A percentile compares a stretch with the other conserved stretches of the same genome.
These are phyloP conservation scores for Pomatorhinus ruficollis DNA, from an alignment of 2,113 vertebrate species.

Conservation along the genomic window DNA sequence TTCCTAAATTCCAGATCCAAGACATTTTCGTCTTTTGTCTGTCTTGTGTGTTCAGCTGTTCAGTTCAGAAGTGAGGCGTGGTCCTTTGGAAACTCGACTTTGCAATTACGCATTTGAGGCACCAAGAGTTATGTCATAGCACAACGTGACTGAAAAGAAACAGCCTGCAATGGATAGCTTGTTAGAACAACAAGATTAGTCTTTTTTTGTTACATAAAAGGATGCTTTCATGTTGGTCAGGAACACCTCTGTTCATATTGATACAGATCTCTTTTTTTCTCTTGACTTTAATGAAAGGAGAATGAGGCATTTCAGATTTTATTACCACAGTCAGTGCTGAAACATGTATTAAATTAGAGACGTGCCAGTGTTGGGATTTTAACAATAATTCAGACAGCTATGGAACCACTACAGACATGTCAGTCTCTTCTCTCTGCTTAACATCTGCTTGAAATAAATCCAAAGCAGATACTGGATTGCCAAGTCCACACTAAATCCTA, in stretches of 20 bases:
- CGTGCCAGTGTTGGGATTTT: background rate
- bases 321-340: background rate
- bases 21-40: background rate
- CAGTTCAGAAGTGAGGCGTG: background rate
- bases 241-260: background rate
- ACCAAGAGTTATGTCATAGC: background rate
- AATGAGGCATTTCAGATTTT: conserved; percentile 21
- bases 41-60: background rate
- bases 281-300: conserved; percentile 9
- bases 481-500: background rate
- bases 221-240: background rate
- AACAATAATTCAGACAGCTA: conserved; percentile 30
- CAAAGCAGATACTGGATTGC: background rate
- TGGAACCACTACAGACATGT: background rate
- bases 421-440: background rate
- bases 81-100: background rate
- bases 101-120: background rate
- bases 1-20: background rate
- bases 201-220: background rate
- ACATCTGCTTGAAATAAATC: conserved; percentile 11
- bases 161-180: background rate
- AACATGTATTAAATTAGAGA: conserved; percentile 22
- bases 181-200: background rate
- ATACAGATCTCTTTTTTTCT: background rate
- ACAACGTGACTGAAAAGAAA: background rate